phyloP scores from a whole-genome alignment of 2,113 vertebrate genomes.

The Cyprinodon brontotheroides region DNA sequence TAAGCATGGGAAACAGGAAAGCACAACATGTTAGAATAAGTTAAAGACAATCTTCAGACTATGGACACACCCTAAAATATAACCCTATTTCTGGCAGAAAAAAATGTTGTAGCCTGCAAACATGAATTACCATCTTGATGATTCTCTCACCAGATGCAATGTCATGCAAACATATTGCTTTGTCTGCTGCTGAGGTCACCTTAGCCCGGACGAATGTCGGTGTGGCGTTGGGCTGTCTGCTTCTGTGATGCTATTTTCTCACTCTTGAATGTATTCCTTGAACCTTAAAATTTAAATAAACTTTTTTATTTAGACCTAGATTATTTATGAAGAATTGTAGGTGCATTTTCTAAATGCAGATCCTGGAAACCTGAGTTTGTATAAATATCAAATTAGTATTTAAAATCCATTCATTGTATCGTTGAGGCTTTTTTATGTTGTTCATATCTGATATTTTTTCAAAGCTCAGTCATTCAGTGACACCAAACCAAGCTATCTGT shows the following conservation, averaged over 20 bases:
- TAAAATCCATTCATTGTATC: slow-evolving; percentile 49
- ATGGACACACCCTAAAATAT: slow-evolving; percentile 34
- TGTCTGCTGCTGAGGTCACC: slow-evolving; percentile 67
- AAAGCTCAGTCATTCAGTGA: slow-evolving; percentile 63
- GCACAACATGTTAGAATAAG: slow-evolving; percentile 74
- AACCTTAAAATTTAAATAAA: slow-evolving; percentile 13
- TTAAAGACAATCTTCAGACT: slow-evolving; percentile 57
- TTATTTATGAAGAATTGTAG: slow-evolving; percentile 41
- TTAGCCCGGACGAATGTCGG: slow-evolving; percentile 47
- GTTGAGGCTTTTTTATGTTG: slow-evolving; percentile 30
- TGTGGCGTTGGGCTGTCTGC: slow-evolving; percentile 36
- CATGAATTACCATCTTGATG: slow-evolving; percentile 72
- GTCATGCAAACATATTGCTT: slow-evolving; percentile 58
- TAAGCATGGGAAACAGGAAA: slow-evolving; percentile 65
- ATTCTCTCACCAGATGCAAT: slow-evolving; percentile 26
- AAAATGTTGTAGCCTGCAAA: slow-evolving; percentile 31
- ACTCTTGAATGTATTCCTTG: slow-evolving; percentile 38
- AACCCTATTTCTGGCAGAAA: slow-evolving; percentile 39
- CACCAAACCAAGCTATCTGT: slow-evolving; percentile 49
- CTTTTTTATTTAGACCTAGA: slow-evolving; percentile 37
- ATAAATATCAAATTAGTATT: slow-evolving; percentile 34
- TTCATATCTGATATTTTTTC: slow-evolving; percentile 48
- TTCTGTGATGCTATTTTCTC: slow-evolving; percentile 30
- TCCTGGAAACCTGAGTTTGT: slow-evolving; percentile 19
- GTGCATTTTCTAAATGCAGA: slow-evolving; percentile 24